Evolutionary conservation across 2,797 vertebrate species (phyloP).

Genomic region (Melanotaenia boesemani): DNA sequence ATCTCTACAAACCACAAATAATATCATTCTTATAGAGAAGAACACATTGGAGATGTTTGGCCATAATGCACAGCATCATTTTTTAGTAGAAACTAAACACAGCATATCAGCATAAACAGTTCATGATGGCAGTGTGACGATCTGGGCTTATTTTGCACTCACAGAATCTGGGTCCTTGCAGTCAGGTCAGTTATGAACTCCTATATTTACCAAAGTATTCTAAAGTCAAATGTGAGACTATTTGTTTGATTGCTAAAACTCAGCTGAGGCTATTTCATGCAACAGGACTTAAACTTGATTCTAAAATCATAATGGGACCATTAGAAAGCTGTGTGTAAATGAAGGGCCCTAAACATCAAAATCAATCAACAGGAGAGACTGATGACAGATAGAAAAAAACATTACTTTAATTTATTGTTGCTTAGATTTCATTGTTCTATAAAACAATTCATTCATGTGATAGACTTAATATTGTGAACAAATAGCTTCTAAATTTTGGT

Average conservation of each 20-base stretch:
- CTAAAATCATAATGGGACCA: too few species aligned
- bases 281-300: neutral
- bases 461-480: too few species aligned
- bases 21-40: too few species aligned
- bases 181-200: neutral
- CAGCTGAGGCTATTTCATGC: neutral
- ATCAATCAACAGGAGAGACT: neutral
- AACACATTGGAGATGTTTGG: too few species aligned
- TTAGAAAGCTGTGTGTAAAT: neutral
- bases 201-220: neutral
- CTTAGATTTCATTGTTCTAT: neutral
- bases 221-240: neutral
- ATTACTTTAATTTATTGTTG: neutral
- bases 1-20: too few species aligned
- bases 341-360: neutral
- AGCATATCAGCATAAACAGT: neutral
- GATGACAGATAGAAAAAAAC: neutral
- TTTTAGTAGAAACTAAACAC: neutral
- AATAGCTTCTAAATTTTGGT: neutral
- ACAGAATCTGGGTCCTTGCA: neutral
- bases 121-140: neutral
- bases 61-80: too few species aligned
- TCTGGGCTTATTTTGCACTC: neutral
- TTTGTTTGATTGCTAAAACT: neutral
- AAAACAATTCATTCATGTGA: too few species aligned